Evolutionary conservation across 2,888 invertebrate species (phyloP).

Genomic region (Amphipoea oculea): DNA sequence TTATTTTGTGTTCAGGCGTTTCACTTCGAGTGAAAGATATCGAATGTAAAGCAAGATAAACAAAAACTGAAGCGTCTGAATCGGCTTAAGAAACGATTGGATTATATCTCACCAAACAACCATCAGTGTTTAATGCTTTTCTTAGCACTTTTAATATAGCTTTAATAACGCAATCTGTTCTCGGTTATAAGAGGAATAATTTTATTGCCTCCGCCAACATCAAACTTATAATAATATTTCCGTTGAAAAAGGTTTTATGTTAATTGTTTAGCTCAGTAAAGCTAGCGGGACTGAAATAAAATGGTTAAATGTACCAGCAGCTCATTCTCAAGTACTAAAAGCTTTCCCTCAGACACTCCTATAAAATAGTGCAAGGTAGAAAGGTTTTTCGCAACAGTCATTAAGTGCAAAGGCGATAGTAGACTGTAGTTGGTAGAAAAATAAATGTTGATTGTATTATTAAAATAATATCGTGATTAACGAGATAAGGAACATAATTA

Average conservation of each 20-base stretch:
- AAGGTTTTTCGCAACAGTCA: conserved; percentile 9
- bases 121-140: not conserved
- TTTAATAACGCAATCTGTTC: conserved; percentile 23
- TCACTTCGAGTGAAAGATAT: not conserved
- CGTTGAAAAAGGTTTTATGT: conserved; percentile 11
- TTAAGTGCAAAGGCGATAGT: conserved; percentile 16
- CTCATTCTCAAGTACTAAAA: conserved; percentile 32
- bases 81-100: not conserved
- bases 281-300: conserved; percentile 25
- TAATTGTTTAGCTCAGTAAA: conserved; percentile 19
- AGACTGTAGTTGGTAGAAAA: not conserved
- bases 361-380: conserved; percentile 3
- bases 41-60: not conserved
- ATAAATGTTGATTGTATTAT: not conserved
- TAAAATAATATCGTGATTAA: not conserved
- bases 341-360: conserved; percentile 12
- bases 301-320: conserved; percentile 24
- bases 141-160: conserved; percentile 12
- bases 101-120: conserved; percentile 4
- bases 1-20: not conserved
- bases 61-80: not conserved
- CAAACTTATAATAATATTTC: conserved; percentile 9
- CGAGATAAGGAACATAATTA: not conserved
- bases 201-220: conserved; percentile 37
- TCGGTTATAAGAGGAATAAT: conserved; percentile 27